Evolutionary conservation across 2,797 vertebrate genomes (phyloP).

Genomic region (Pangasius krempfi): DNA sequence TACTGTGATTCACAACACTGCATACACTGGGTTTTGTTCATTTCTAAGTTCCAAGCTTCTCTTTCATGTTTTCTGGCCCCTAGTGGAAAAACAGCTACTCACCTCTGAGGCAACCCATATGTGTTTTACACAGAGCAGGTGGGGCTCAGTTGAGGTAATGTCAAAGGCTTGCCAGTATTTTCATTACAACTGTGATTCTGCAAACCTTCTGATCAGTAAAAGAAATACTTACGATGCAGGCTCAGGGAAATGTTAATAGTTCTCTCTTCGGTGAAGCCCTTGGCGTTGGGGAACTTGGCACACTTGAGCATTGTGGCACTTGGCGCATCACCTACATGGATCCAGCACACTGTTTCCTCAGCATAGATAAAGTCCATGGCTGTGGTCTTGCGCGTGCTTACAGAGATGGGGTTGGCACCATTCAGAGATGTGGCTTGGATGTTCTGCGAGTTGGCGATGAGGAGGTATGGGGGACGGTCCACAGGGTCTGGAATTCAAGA

Average conservation of each 20-base stretch:
- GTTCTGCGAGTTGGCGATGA: slow-evolving; percentile 94
- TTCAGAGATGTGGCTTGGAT: slow-evolving; percentile 90
- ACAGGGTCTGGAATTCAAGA: slow-evolving; percentile 82
- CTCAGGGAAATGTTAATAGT: slow-evolving; percentile 96
- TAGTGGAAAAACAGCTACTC: not conserved
- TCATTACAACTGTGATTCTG: not conserved
- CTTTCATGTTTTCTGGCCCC: not conserved
- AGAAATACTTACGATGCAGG: slow-evolving; percentile 87
- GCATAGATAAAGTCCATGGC: slow-evolving; percentile 96
- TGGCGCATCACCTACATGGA: slow-evolving; percentile 89
- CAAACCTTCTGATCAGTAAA: not conserved
- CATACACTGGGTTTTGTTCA: not conserved
- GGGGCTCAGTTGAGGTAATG: not conserved
- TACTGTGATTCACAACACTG: not conserved
- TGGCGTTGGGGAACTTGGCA: slow-evolving; percentile 89
- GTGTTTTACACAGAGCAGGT: not conserved
- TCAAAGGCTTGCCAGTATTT: not conserved
- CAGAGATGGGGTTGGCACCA: slow-evolving; percentile 83
- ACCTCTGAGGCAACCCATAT: not conserved
- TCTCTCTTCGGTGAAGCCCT: slow-evolving; percentile 84
- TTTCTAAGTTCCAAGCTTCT: not conserved
- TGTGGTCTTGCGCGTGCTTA: slow-evolving; percentile 90
- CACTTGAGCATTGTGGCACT: slow-evolving; percentile 90
- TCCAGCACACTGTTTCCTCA: slow-evolving; percentile 93
- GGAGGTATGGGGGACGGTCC: slow-evolving; percentile 87